A percentile compares a stretch with the other conserved stretches of the same genome.
phyloP scores from a whole-genome alignment of 2,888 invertebrate genomes.

The Pyrrhia umbra region DNA sequence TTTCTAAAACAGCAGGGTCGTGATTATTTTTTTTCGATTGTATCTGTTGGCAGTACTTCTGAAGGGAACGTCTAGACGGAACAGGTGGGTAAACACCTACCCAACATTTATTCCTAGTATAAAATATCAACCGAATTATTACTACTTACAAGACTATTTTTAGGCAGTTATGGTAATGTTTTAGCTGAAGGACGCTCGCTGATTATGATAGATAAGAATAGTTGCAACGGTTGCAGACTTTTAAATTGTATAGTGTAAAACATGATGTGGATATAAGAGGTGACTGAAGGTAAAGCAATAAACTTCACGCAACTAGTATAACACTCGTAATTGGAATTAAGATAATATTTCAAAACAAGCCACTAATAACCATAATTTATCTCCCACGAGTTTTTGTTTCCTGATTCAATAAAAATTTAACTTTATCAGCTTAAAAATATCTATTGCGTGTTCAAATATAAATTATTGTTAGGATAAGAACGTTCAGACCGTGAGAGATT shows the following conservation, averaged over 20 bases:
- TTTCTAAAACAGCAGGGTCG: too few relatives aligned
- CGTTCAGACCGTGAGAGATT: slow-evolving; percentile 61
- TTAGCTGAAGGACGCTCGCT: too few relatives aligned
- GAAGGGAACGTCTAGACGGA: too few relatives aligned
- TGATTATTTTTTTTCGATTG: too few relatives aligned
- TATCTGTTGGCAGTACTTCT: too few relatives aligned
- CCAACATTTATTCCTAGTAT: too few relatives aligned
- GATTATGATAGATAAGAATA: too few relatives aligned
- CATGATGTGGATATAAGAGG: slow-evolving; percentile 24
- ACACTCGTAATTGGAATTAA: slow-evolving; percentile 55
- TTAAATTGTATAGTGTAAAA: slow-evolving; percentile 6
- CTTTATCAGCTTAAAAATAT: slow-evolving; percentile 69
- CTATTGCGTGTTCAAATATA: slow-evolving; percentile 65
- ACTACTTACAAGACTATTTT: too few relatives aligned
- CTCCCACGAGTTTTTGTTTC: slow-evolving; percentile 80
- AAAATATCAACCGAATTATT: too few relatives aligned
- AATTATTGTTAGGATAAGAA: slow-evolving; percentile 58
- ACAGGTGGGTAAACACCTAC: too few relatives aligned
- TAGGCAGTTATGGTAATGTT: too few relatives aligned
- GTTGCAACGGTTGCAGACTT: background rate
- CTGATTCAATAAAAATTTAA: slow-evolving; percentile 71
- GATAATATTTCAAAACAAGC: slow-evolving; percentile 68
- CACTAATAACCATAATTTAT: slow-evolving; percentile 56
- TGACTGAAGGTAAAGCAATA: slow-evolving; percentile 34
- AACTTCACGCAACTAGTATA: slow-evolving; percentile 46